These are phyloP conservation scores for Xanthorhoe spadicearia DNA, from an alignment of 2,888 invertebrate species.

Conservation along the genomic window DNA sequence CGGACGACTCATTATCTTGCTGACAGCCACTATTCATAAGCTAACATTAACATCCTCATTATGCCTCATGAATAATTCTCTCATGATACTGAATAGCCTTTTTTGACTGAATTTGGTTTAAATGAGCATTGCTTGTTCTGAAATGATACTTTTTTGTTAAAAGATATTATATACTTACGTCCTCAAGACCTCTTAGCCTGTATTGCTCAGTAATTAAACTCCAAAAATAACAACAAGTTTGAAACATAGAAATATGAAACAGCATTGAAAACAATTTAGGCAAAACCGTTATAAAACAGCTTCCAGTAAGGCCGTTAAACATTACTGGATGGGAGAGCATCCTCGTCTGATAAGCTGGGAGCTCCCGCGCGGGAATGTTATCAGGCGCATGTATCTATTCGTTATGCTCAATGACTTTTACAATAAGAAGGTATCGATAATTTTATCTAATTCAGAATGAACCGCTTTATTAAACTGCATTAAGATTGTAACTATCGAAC, in stretches of 20 bases:
- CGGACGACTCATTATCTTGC: conserved; percentile 67
- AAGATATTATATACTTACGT: too few relatives aligned
- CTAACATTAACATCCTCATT: conserved; percentile 76
- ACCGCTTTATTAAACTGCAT: conserved; percentile 42
- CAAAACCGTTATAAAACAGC: conserved; percentile 45
- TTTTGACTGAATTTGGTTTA: conserved; percentile 38
- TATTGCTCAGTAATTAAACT: too few relatives aligned
- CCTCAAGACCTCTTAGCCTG: too few relatives aligned
- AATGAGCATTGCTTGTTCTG: conserved; percentile 34
- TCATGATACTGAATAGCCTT: conserved; percentile 53
- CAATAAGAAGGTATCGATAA: conserved; percentile 45
- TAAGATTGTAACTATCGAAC: conserved; percentile 41
- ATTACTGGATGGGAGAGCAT: conserved; percentile 52
- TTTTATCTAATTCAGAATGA: conserved; percentile 38
- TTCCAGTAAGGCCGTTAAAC: conserved; percentile 49
- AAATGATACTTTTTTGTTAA: conserved; percentile 10
- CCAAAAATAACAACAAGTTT: too few relatives aligned
- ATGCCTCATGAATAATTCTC: conserved; percentile 76
- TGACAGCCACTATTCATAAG: conserved; percentile 61
- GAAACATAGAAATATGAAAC: conserved; percentile 8
- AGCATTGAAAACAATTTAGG: conserved; percentile 11
- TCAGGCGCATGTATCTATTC: conserved; percentile 58
- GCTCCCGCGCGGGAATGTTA: conserved; percentile 64
- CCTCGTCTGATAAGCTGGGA: conserved; percentile 53
- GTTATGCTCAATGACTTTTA: conserved; percentile 51